Base-by-base conservation (phyloP, 2,113 vertebrate species). In the Bostrychus sinensis region DNA sequence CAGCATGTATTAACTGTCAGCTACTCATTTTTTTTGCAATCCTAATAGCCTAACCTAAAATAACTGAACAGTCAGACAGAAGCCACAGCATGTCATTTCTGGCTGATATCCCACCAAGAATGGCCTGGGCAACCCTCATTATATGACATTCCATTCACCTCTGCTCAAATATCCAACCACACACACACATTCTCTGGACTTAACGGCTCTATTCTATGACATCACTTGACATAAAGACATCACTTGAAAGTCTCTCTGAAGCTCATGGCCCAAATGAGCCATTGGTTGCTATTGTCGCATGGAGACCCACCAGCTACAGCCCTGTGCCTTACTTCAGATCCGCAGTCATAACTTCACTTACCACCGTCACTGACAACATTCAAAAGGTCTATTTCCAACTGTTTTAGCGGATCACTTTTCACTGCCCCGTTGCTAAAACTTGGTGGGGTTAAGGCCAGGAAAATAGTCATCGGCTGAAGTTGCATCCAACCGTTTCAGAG, bases 401-500 rank as follows among this genome's bases (percentile, higher is more conserved):
- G 57, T 70, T 87, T 86, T 67, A 71, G 75, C 70, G 70, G 68
- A 69, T 83, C 62, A 11, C 25, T 78, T 81, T 87, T 87, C 81
- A 78, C 72, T 77, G 78, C 37, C 67, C 69, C 56, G 70, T 82
- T 83, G 78, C 78, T 71, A 78, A 84, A 73, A 75, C 66, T 80
- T 51, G 70, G 70, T 57, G 46, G 68, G 51, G 48, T 67, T 43
- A 77, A 30, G 26, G 77, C 83, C 85, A 89, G 87, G 85, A 88
- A 86, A 89, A 85, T 77, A 86, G 73, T 87, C 80, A 85, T 83
- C 41, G 50, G 51, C 38, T 74, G 56, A 74, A 62, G 76, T 48
- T 41, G 19, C 56, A 65, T 88, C 83, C 84, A 86, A 82, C 32
- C 16, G 23, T 73, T 82, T 77, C 36, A 70, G 66, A 73, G 61